Percentiles rank a stretch among this genome's conserved stretches.
phyloP scores from a whole-genome alignment of 1,140 invertebrate genomes.

The Drosophila truncata region DNA sequence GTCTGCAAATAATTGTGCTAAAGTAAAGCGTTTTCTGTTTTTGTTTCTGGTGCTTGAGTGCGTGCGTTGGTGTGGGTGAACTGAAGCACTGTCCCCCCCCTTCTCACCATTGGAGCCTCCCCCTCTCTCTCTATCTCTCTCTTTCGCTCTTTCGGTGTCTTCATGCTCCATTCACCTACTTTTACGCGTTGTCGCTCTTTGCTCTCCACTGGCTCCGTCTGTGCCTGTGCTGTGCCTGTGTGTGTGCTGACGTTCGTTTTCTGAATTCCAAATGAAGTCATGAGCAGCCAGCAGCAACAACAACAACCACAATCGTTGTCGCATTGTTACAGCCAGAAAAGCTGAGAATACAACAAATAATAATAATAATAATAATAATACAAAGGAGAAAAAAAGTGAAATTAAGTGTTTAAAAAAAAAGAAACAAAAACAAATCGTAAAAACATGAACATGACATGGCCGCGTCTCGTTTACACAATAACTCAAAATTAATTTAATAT shows the following conservation, averaged over 20 bases:
- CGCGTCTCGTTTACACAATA: conserved; percentile 80
- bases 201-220: conserved; percentile 51
- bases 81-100: not conserved
- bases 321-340: conserved; percentile 69
- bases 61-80: conserved; percentile 25
- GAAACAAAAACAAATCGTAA: conserved; percentile 38
- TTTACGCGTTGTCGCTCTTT: conserved; percentile 76
- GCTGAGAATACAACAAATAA: conserved; percentile 49
- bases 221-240: conserved; percentile 11
- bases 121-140: conserved; percentile 1
- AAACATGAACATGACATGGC: conserved; percentile 71
- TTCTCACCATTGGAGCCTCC: not conserved
- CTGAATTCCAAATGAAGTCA: conserved; percentile 84
- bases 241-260: conserved; percentile 73
- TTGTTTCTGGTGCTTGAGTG: conserved; percentile 2
- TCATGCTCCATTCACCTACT: conserved; percentile 84
- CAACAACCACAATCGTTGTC: conserved; percentile 63
- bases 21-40: conserved; percentile 16
- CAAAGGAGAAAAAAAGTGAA: conserved; percentile 71
- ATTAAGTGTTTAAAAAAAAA: conserved; percentile 73
- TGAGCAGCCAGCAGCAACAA: conserved; percentile 61
- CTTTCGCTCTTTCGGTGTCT: conserved; percentile 36
- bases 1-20: conserved; percentile 26
- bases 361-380: conserved; percentile 46
- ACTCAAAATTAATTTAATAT: conserved; percentile 82